Conservation (phyloP, 1,140 invertebrate species). For the Caerostris extrusa region DNA sequence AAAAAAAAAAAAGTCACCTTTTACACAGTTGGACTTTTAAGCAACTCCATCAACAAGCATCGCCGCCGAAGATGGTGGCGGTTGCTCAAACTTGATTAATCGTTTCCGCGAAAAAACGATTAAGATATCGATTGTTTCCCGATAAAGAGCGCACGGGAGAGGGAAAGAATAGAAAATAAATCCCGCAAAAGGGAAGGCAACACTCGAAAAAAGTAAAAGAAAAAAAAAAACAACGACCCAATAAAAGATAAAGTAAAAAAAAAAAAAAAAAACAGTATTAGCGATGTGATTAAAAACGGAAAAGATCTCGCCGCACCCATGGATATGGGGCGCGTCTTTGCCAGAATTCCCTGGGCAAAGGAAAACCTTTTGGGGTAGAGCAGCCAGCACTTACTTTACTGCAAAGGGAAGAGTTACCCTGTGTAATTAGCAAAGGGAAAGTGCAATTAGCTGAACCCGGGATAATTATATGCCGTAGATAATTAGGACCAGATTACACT, state of each 20-base stretch:
- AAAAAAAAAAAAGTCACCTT: background rate
- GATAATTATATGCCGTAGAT: slow-evolving; percentile 71
- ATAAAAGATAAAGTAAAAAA: background rate
- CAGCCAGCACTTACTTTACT: background rate
- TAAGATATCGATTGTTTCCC: slow-evolving; percentile 72
- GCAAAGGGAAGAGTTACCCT: background rate
- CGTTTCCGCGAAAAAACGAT: slow-evolving; percentile 54
- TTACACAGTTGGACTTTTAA: background rate
- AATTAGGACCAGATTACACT: slow-evolving; percentile 76
- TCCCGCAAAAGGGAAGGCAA: background rate
- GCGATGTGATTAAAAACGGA: slow-evolving; percentile 65
- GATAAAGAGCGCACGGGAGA: slow-evolving; percentile 46
- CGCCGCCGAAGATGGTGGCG: background rate
- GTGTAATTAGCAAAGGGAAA: slow-evolving; percentile 74
- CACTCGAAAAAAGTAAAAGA: slow-evolving; percentile 42
- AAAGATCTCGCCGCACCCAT: slow-evolving; percentile 51
- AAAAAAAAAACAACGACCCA: background rate
- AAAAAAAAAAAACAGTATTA: slow-evolving; percentile 35
- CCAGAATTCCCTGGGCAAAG: background rate
- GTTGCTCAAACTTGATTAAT: slow-evolving; percentile 63
- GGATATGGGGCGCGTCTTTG: background rate
- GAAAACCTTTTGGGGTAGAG: slow-evolving; percentile 52
- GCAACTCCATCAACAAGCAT: slow-evolving; percentile 1
- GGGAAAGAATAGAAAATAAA: slow-evolving; percentile 50
- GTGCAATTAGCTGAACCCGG: slow-evolving; percentile 71